Percentiles rank a stretch among this genome's conserved stretches.
Evolutionary conservation across 2,888 invertebrate genomes (phyloP).

Genomic region (Heliconius ethilla): DNA sequence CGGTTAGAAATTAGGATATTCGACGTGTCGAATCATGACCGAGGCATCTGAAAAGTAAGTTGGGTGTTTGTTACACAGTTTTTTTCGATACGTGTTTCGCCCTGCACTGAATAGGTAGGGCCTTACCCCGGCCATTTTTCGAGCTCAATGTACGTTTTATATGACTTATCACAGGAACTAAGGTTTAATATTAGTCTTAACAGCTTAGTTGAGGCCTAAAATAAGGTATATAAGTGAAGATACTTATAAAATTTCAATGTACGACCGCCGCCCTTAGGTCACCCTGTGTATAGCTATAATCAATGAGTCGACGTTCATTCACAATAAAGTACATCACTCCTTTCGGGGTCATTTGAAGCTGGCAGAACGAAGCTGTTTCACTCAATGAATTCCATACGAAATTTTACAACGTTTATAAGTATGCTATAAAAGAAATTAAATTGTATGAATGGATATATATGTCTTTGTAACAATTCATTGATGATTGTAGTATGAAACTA

Average conservation of each 20-base stretch:
- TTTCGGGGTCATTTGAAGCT: slow-evolving; percentile 75
- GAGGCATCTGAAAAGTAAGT: slow-evolving; percentile 95
- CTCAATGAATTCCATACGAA: slow-evolving; percentile 57
- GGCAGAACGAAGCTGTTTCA: slow-evolving; percentile 60
- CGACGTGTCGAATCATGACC: slow-evolving; percentile 93
- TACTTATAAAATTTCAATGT: slow-evolving; percentile 47
- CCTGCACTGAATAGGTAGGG: slow-evolving; percentile 72
- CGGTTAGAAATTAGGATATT: slow-evolving; percentile 92
- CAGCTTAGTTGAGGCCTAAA: slow-evolving; percentile 36
- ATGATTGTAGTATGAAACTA: not conserved
- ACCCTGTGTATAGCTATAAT: slow-evolving; percentile 71
- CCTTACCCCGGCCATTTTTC: slow-evolving; percentile 79
- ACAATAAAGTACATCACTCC: slow-evolving; percentile 72
- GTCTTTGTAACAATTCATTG: slow-evolving; percentile 15
- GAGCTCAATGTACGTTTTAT: slow-evolving; percentile 61
- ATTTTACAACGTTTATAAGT: slow-evolving; percentile 20
- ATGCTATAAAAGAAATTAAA: slow-evolving; percentile 13
- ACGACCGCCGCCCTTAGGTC: slow-evolving; percentile 76
- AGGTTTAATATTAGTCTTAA: slow-evolving; percentile 44
- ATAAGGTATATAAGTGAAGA: slow-evolving; percentile 46
- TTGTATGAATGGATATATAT: not conserved
- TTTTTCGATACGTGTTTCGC: slow-evolving; percentile 65
- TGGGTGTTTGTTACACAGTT: slow-evolving; percentile 62
- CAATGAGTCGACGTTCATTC: slow-evolving; percentile 79
- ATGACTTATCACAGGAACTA: slow-evolving; percentile 54